Base-by-base conservation (phyloP, 2,113 vertebrate genomes). In the Xenopus laevis region DNA sequence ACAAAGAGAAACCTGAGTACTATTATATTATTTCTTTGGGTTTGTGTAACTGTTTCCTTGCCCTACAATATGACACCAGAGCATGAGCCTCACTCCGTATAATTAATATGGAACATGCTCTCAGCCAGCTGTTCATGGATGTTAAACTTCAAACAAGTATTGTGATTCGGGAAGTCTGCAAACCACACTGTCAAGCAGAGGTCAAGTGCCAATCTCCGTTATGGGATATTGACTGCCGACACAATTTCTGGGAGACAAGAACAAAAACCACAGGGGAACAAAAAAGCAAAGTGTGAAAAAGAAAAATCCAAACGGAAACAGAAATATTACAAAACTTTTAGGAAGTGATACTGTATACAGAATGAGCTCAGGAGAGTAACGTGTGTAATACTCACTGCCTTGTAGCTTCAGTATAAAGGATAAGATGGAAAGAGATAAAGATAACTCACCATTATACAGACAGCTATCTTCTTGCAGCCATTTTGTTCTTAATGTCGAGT, bases 281-380 rank as follows among this genome's bases (percentile, higher is more conserved):
- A 30, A 40, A 68, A 53, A 68, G 66, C 23, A 60, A 68, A 74
- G 13, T 50, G 47, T 50, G 47, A 50, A 17, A 46, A 57, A 72
- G 64, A 57, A 40, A 40, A 40, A 7, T 40, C 8, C 33, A 9
- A 40, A 40, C 33, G 5, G 33, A 40, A 40, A 40, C 8, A 40
- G 33, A 40, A 40, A 40, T 40, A 65, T 65, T 66, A 64, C 21
- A 74, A 77, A 71, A 68, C 74, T 64, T 64, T 77, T 71, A 77
- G 44, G 71, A 55, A 64, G 57, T 68, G 67, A 77, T 62, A 69
- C 55, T 70, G 50, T 64, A 59, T 73, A 76, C 44, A 45, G 58
- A 58, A 47, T 62, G 62, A 57, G 58, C 65, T 58, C 69, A 68
- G 62, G 50, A 69, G 65, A 55, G 47, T 76, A 27, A 27, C 4